Evolutionary conservation across 1,140 invertebrate genomes (phyloP).

Genomic region (Trypoxylus dichotomus): DNA sequence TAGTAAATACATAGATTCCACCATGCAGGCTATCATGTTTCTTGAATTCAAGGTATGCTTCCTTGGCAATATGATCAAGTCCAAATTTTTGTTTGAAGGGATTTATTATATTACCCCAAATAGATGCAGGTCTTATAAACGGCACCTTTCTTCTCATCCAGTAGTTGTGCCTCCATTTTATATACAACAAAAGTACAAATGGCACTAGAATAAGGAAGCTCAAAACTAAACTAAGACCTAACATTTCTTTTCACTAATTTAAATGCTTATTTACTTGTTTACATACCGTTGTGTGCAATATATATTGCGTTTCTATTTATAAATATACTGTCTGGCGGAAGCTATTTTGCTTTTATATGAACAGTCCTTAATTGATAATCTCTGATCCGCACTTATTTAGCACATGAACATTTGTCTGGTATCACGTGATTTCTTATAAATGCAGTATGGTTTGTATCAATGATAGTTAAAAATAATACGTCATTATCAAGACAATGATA

Average conservation of each 20-base stretch:
- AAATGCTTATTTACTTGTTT: not conserved
- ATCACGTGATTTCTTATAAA: not conserved
- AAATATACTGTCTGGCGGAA: not conserved
- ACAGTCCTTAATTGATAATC: not conserved
- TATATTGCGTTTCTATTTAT: too few species aligned
- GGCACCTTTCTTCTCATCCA: not conserved
- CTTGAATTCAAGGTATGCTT: slow-evolving; percentile 26
- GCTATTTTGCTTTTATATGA: not conserved
- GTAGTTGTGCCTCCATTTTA: not conserved
- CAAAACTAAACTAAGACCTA: not conserved
- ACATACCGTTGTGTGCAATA: too few species aligned
- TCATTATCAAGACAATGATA: too few species aligned
- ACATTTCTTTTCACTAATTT: not conserved
- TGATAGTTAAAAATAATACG: too few species aligned
- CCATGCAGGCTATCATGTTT: slow-evolving; percentile 30
- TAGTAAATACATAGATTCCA: slow-evolving; percentile 44
- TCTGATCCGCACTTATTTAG: not conserved
- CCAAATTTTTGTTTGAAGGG: not conserved
- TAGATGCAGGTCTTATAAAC: not conserved
- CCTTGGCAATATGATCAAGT: not conserved
- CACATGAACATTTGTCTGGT: not conserved
- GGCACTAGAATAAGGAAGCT: not conserved
- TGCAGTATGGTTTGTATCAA: not conserved
- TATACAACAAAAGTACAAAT: not conserved
- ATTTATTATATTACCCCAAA: not conserved